Conservation (phyloP, 2,113 vertebrate species). For the Thermophis baileyi region DNA sequence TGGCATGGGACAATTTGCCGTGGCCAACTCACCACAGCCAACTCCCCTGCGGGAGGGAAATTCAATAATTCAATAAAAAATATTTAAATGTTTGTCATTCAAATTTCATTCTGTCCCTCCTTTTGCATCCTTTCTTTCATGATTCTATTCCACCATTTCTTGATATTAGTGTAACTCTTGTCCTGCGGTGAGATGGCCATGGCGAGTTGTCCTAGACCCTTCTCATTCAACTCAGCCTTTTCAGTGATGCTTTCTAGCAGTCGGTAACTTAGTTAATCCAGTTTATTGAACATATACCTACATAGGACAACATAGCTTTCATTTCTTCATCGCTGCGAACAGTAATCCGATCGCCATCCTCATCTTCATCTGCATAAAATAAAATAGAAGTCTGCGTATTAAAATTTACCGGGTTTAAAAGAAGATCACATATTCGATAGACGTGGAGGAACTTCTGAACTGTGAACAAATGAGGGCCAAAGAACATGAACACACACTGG, state of each 20-base stretch:
- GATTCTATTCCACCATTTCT: neutral
- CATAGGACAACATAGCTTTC: slow-evolving; percentile 98
- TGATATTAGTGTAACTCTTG: neutral
- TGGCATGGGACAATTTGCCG: neutral
- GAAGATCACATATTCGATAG: neutral
- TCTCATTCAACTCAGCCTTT: neutral
- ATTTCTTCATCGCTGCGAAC: slow-evolving; percentile 98
- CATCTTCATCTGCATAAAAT: slow-evolving; percentile 86
- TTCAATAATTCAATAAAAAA: neutral
- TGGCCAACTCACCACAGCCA: neutral
- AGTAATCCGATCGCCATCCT: slow-evolving; percentile 97
- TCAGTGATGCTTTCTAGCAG: neutral
- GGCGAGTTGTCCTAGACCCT: neutral
- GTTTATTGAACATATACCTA: slow-evolving; percentile 68
- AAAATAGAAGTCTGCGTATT: neutral
- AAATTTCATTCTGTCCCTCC: neutral
- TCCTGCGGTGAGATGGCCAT: neutral
- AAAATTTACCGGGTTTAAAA: fast-evolving
- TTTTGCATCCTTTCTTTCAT: neutral
- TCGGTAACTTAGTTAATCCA: fast-evolving
- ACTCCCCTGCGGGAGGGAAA: neutral
- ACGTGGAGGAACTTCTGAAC: neutral
- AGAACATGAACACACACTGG: neutral
- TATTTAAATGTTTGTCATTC: neutral
- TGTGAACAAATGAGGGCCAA: neutral